phyloP scores from a whole-genome alignment of 2,888 invertebrate species.

The Limnephilus lunatus region DNA sequence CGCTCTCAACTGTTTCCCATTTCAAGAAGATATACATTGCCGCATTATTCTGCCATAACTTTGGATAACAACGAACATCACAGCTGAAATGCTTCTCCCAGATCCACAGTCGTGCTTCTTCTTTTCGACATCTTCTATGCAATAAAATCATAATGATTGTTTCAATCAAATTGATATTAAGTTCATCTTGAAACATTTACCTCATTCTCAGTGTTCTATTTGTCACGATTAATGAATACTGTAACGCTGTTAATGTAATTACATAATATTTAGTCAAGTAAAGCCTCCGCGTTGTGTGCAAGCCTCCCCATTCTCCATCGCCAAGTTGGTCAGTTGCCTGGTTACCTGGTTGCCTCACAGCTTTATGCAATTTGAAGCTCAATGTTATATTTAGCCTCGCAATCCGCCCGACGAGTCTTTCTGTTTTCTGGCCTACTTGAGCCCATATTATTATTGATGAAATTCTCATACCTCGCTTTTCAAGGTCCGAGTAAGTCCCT shows the following conservation, averaged over 20 bases:
- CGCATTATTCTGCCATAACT: slow-evolving; percentile 9
- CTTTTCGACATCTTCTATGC: not conserved
- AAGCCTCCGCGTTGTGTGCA: not conserved
- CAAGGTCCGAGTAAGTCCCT: not conserved
- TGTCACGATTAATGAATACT: not conserved
- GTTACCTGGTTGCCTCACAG: slow-evolving; percentile 24
- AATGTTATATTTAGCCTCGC: slow-evolving; percentile 25
- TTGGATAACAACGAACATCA: not conserved
- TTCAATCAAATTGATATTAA: not conserved
- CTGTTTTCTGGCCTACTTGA: slow-evolving; percentile 45
- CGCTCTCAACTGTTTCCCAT: slow-evolving; percentile 13
- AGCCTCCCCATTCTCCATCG: not conserved
- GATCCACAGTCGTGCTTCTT: not conserved
- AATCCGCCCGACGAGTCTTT: slow-evolving; percentile 20
- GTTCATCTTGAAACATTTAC: not conserved
- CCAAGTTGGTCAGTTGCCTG: not conserved
- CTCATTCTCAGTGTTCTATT: not conserved
- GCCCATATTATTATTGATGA: not conserved
- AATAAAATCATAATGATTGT: not conserved
- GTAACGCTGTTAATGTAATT: not conserved
- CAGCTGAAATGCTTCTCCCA: not conserved
- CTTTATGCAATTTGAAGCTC: slow-evolving; percentile 24
- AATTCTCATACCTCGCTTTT: slow-evolving; percentile 9
- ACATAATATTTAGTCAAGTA: not conserved
- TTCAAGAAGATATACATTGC: not conserved